Evolutionary conservation across 2,113 vertebrate genomes (phyloP).

Genomic region (Leptobrachium ailaonicum): DNA sequence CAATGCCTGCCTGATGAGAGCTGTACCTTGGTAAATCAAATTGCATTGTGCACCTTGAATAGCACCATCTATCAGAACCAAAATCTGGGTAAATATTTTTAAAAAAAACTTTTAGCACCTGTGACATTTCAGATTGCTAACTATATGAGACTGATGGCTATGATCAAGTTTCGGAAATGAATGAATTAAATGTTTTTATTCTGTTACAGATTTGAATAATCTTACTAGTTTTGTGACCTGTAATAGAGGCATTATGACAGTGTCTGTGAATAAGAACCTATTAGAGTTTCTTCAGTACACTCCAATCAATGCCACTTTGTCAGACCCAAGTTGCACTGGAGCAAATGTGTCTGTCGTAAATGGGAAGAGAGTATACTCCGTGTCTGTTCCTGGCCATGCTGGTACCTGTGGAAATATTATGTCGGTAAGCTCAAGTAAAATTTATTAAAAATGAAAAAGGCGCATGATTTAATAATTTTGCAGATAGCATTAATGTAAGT

Average conservation of each 20-base stretch:
- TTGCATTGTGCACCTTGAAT: conserved; percentile 3
- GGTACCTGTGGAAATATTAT: conserved; percentile 20
- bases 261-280: conserved; percentile 32
- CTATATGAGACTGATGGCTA: no score
- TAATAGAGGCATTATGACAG: conserved; percentile 19
- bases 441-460: no score
- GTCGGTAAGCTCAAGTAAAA: conserved; percentile 8
- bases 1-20: conserved; percentile 18
- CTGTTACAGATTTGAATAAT: conserved; percentile 10
- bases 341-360: not conserved
- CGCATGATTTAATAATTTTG: no score
- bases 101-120: no score
- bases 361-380: conserved; percentile 19
- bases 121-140: not conserved
- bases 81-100: conserved; percentile 4
- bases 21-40: conserved; percentile 11
- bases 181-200: not conserved
- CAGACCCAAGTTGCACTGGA: conserved; percentile 13
- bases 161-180: not conserved
- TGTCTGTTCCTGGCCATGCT: not conserved
- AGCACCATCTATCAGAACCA: not conserved
- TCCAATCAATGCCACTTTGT: conserved; percentile 4
- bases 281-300: conserved; percentile 23
- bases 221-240: not conserved
- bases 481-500: no score